Evolutionary conservation across 2,888 invertebrate genomes (phyloP).

Genomic region (Sceliomorpha sp.): DNA sequence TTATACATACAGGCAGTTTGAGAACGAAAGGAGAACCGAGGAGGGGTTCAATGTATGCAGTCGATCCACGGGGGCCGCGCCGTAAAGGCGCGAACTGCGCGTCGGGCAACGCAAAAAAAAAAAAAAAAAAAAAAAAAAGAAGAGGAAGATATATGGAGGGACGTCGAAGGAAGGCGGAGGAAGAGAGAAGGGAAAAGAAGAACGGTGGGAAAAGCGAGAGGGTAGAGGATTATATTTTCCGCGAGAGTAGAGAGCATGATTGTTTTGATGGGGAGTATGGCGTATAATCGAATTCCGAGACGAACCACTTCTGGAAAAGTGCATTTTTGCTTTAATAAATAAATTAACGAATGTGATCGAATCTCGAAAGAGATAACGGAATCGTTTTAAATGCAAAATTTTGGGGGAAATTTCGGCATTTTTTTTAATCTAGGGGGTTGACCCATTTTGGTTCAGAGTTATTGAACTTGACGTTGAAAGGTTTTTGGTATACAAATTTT

Average conservation of each 20-base stretch:
- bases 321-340: conserved; percentile 1
- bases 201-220: conserved; percentile 1
- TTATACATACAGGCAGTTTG: conserved; percentile 14
- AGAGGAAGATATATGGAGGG: conserved; percentile 3
- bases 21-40: conserved; percentile 19
- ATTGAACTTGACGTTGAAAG: too few relatives aligned
- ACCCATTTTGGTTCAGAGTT: too few relatives aligned
- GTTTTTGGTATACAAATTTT: too few relatives aligned
- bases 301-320: neutral
- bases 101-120: conserved; percentile 1
- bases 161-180: conserved; percentile 2
- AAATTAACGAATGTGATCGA: conserved; percentile 5
- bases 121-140: too few relatives aligned
- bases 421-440: too few relatives aligned
- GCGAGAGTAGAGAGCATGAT: conserved; percentile 15
- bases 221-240: conserved; percentile 21
- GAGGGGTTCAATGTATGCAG: conserved; percentile 8
- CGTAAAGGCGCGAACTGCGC: conserved; percentile 4
- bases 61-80: neutral
- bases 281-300: conserved; percentile 14
- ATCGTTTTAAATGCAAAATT: neutral
- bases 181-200: too few relatives aligned
- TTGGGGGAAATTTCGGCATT: too few relatives aligned
- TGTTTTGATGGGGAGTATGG: conserved; percentile 7
- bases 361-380: neutral